Conservation (phyloP, 2,797 vertebrate species). For the Tokudaia muenninki region DNA sequence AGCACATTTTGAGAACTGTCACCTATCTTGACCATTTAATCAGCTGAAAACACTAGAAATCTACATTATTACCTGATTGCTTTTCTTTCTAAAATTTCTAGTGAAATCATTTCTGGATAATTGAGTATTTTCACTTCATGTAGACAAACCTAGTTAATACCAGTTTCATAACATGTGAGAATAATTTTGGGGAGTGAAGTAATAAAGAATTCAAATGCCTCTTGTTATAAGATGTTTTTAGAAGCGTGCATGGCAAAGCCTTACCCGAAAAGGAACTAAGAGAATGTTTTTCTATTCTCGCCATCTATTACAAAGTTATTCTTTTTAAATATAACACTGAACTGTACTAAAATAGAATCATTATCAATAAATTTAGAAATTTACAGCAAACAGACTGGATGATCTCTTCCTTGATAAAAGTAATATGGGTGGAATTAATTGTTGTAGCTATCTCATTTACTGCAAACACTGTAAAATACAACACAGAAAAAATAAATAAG, state of each 20-base stretch:
- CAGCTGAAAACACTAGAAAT: conserved; percentile 42
- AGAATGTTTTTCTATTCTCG: conserved; percentile 52
- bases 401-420: conserved; percentile 73
- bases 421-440: conserved; percentile 60
- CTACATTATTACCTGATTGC: background rate
- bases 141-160: background rate
- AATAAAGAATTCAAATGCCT: conserved; percentile 49
- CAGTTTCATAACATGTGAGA: conserved; percentile 54
- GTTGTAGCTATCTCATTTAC: conserved; percentile 62
- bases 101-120: conserved; percentile 44
- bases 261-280: conserved; percentile 49
- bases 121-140: background rate
- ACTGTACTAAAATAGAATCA: conserved; percentile 60
- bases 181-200: conserved; percentile 37
- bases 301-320: conserved; percentile 27
- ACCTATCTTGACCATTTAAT: background rate
- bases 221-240: conserved; percentile 54
- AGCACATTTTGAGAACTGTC: background rate
- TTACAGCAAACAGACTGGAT: conserved; percentile 36
- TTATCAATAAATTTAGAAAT: conserved; percentile 70
- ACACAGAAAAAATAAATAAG: conserved; percentile 77
- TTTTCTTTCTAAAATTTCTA: conserved; percentile 57
- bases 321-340: conserved; percentile 65
- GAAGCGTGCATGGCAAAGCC: conserved; percentile 37
- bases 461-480: conserved; percentile 69